Evolutionary conservation across 2,797 vertebrate genomes (phyloP), one percentile per base, ranked within the genome.

Genomic region (Myoxocephalus aenaeus): DNA sequence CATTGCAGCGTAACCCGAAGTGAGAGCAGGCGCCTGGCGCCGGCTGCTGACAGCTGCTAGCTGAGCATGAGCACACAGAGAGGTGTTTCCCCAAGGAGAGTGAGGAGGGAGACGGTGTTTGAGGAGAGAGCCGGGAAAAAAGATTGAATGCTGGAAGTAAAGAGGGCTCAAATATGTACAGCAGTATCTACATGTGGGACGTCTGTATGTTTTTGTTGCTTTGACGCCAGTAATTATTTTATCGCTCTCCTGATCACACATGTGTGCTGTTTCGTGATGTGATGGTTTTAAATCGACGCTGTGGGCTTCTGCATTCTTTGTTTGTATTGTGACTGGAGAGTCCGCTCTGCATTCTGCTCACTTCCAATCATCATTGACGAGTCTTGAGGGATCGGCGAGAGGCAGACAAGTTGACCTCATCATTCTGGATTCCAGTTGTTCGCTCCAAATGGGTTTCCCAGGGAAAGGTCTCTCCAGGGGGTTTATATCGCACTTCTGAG

Each of bases 81-180:
- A 84, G 87, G 87, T 86, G 82, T 91, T 92, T 90, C 89, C 86
- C 88, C 63, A 71, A 83, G 80, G 87, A 87, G 72, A 73, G n/a
- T 36, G 71, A 53, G 51, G 51, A 51, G 50, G 50, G n/a, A 25
- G n/a, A 53, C 4, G 11, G 53, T 40, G 34, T 65, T 82, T 83
- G n/a, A 73, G 70, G 67, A 50, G 42, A 62, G 61, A 72, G 38
- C 42, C 0, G 3, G 32, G 56, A 12, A 17, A 67, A 73, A 53
- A 50, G 12, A 72, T 6, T 77, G 44, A 84, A 86, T 65, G 46
- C 42, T 27, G 56, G 15, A 61, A 70, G 9, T 62, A 66, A 77
- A 75, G 70, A 75, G 2, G 29, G 18, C 25, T 83, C 44, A 65
- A 73, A 82, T 77, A 17, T 86, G 50, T 72, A 29, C 34, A 75